A percentile compares a stretch with the other conserved stretches of the same genome.
Evolutionary conservation across 2,113 vertebrate species (phyloP).

Genomic region (Thermophis baileyi): DNA sequence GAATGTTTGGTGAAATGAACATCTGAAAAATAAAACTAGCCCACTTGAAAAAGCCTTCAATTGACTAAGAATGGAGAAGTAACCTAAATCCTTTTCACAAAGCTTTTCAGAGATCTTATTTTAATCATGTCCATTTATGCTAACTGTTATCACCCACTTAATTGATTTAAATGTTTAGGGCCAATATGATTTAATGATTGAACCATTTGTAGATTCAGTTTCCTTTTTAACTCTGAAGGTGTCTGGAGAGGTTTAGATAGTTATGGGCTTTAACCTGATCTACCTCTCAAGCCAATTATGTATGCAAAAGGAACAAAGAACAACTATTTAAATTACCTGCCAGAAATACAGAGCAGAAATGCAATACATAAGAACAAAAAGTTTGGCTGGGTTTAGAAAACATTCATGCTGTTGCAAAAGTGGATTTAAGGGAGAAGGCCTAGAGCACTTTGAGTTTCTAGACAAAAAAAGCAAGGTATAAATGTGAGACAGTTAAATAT

Average conservation of each 20-base stretch:
- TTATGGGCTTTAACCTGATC: background rate
- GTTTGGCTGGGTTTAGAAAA: background rate
- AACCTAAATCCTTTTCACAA: background rate
- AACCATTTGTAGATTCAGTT: background rate
- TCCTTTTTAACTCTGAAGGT: background rate
- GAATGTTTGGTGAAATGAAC: background rate
- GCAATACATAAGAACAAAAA: background rate
- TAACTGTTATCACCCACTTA: background rate
- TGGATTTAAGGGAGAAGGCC: background rate
- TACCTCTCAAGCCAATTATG: background rate
- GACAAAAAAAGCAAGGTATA: background rate
- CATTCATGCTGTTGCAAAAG: background rate
- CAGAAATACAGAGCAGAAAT: background rate
- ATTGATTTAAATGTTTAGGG: background rate
- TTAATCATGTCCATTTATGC: background rate
- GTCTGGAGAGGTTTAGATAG: background rate
- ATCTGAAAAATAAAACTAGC: background rate
- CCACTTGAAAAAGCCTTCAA: background rate
- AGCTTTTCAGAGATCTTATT: background rate
- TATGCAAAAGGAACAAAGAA: background rate
- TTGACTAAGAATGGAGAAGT: background rate
- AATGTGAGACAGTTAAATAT: background rate
- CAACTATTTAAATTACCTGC: background rate
- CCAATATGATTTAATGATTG: background rate
- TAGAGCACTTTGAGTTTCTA: background rate